Evolutionary conservation across 2,888 invertebrate genomes (phyloP).

Genomic region (Globia sparganii): DNA sequence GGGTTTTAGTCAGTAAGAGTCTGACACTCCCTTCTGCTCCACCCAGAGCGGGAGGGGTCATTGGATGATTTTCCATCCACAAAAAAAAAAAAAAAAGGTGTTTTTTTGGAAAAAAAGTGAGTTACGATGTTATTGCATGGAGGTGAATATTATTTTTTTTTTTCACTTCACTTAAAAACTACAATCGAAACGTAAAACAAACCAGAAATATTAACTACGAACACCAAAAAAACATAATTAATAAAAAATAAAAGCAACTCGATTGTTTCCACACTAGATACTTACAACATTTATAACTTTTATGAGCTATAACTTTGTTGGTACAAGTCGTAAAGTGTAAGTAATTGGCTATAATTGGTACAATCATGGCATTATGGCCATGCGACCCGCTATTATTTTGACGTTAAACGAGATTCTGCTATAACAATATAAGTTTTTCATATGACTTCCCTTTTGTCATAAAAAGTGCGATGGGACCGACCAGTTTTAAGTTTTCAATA

Average conservation of each 20-base stretch:
- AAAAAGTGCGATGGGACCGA: background rate
- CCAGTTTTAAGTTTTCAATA: background rate
- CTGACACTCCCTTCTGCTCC: too few relatives aligned
- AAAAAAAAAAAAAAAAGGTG: too few relatives aligned
- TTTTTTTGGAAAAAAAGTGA: too few relatives aligned
- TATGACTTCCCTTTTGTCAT: background rate
- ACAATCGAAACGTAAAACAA: background rate
- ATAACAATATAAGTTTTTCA: slow-evolving; percentile 21
- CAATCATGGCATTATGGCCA: slow-evolving; percentile 55
- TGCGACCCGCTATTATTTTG: slow-evolving; percentile 51
- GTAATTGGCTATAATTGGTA: slow-evolving; percentile 64
- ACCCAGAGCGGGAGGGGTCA: too few relatives aligned
- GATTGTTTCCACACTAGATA: slow-evolving; percentile 49
- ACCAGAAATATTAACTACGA: background rate
- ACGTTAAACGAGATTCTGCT: slow-evolving; percentile 48
- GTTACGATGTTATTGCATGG: too few relatives aligned
- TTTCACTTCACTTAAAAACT: background rate
- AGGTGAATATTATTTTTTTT: too few relatives aligned
- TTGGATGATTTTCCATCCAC: too few relatives aligned
- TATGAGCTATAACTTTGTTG: slow-evolving; percentile 59
- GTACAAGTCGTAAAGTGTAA: slow-evolving; percentile 50
- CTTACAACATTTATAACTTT: slow-evolving; percentile 45
- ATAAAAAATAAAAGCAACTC: slow-evolving; percentile 22
- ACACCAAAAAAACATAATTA: slow-evolving; percentile 26
- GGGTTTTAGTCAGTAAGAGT: too few relatives aligned